phyloP scores from a whole-genome alignment of 2,113 vertebrate genomes.

The Urocitellus parryii region DNA sequence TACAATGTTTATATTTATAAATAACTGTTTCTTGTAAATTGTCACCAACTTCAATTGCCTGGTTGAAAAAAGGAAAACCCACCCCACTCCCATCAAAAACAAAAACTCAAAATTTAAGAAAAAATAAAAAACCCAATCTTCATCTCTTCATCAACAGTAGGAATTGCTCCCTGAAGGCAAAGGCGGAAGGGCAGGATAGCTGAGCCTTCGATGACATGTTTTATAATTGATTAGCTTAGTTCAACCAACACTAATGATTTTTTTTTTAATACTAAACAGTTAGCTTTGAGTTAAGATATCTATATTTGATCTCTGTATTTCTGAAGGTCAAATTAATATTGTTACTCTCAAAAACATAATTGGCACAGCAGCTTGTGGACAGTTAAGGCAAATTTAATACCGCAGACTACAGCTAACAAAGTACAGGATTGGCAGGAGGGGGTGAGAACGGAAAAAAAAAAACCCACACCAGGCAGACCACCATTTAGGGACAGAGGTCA shows the following conservation, averaged over 20 bases:
- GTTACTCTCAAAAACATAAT: conserved; percentile 40
- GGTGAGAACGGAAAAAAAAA: too few species aligned
- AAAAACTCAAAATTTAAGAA: neutral
- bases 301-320: conserved; percentile 27
- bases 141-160: neutral
- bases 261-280: neutral
- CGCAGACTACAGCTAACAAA: neutral
- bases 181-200: neutral
- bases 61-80: neutral
- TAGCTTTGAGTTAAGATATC: conserved; percentile 54
- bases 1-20: neutral
- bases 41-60: conserved; percentile 53
- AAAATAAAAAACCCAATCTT: neutral
- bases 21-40: conserved; percentile 10
- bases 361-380: neutral
- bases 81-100: neutral
- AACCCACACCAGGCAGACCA: neutral
- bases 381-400: neutral
- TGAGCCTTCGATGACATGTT: neutral
- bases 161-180: neutral
- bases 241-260: conserved; percentile 30
- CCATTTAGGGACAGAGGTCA: neutral
- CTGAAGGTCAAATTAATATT: conserved; percentile 72
- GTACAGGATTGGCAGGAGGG: neutral
- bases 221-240: conserved; percentile 38